A percentile compares a stretch with the other conserved stretches of the same genome.
Conservation (phyloP, 2,888 invertebrate species). For the Dicyrtoma fusca region DNA sequence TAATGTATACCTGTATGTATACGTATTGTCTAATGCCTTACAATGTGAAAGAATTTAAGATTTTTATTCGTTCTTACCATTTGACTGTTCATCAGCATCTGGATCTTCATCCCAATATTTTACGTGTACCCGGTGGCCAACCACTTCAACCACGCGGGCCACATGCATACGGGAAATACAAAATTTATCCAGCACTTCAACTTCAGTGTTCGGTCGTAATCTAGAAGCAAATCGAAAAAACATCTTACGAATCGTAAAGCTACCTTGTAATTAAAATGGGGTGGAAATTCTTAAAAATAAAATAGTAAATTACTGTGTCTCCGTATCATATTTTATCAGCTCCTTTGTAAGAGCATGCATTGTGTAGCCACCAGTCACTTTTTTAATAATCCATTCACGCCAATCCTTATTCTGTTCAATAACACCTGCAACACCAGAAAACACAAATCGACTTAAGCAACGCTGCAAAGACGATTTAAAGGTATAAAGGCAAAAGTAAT, state of each 20-base stretch:
- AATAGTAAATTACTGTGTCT: slow-evolving; percentile 28
- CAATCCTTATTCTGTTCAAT: slow-evolving; percentile 23
- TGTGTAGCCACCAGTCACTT: slow-evolving; percentile 32
- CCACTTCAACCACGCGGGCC: slow-evolving; percentile 84
- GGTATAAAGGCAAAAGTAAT: too few relatives aligned
- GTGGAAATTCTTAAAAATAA: neutral
- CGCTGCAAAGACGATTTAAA: too few relatives aligned
- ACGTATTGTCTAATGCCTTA: too few relatives aligned
- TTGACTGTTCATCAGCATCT: slow-evolving; percentile 34
- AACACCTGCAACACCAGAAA: slow-evolving; percentile 17
- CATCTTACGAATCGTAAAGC: neutral
- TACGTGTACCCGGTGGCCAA: slow-evolving; percentile 88
- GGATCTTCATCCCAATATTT: slow-evolving; percentile 79
- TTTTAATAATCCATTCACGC: slow-evolving; percentile 36
- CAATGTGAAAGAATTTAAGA: too few relatives aligned
- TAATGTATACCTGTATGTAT: too few relatives aligned
- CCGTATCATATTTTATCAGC: slow-evolving; percentile 20
- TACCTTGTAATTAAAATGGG: neutral
- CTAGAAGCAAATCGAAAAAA: neutral
- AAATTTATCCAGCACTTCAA: slow-evolving; percentile 95
- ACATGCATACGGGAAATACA: slow-evolving; percentile 86
- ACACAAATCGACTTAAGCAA: too few relatives aligned
- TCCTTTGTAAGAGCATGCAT: slow-evolving; percentile 20
- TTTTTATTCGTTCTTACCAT: slow-evolving; percentile 11
- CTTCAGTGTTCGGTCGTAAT: slow-evolving; percentile 67